Conservation (phyloP, 2,113 vertebrate genomes). For the Hippolais icterina region DNA sequence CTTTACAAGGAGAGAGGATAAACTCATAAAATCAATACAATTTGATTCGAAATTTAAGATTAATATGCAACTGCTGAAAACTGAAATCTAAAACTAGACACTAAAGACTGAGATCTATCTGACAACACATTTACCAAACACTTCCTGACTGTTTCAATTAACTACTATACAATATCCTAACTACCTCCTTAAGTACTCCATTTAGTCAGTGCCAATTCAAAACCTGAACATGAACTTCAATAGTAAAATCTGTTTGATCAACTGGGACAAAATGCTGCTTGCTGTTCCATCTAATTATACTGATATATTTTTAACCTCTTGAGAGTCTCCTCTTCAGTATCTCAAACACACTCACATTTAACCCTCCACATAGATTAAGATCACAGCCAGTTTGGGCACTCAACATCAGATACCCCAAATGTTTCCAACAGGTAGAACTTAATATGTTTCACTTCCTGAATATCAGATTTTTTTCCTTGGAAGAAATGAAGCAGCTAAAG, state of each 20-base stretch:
- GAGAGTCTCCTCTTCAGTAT: background rate
- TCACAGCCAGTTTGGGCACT: background rate
- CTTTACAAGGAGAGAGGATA: background rate
- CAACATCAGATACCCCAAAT: background rate
- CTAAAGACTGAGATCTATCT: background rate
- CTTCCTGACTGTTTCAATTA: background rate
- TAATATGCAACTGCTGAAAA: background rate
- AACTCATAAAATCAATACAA: background rate
- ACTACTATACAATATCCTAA: rapidly evolving
- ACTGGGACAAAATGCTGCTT: background rate
- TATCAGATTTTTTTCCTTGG: background rate
- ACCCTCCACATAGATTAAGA: background rate
- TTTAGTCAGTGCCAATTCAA: background rate
- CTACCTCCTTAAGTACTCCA: background rate
- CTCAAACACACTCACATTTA: background rate
- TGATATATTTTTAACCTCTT: background rate
- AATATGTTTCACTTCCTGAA: background rate
- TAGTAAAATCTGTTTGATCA: background rate
- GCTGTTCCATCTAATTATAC: background rate
- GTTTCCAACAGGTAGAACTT: background rate
- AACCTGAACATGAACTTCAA: background rate
- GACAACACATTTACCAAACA: background rate
- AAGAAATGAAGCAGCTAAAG: background rate
- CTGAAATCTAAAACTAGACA: background rate
- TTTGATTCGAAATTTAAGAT: background rate